A percentile compares a stretch with the other conserved stretches of the same genome.
phyloP scores from a whole-genome alignment of 2,888 invertebrate genomes.

The Diarsia dahlii region DNA sequence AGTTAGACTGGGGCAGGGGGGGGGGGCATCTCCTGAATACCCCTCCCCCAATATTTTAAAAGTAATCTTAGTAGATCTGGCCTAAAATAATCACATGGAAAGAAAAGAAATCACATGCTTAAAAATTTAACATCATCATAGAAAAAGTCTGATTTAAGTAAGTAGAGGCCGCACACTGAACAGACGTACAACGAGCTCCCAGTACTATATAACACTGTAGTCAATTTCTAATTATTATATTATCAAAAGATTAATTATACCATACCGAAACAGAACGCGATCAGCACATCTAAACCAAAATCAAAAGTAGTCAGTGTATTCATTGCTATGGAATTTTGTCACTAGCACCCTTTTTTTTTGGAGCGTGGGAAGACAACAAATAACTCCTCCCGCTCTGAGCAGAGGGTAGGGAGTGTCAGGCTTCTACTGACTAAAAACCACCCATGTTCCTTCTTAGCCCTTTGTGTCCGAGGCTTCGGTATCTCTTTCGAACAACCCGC shows the following conservation, averaged over 20 bases:
- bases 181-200: neutral
- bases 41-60: too few relatives aligned
- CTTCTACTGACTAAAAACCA: too few relatives aligned
- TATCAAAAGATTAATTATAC: neutral
- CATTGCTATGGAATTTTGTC: neutral
- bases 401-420: too few relatives aligned
- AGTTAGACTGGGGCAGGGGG: too few relatives aligned
- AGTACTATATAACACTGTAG: neutral
- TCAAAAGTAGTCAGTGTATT: neutral
- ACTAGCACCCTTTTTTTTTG: too few relatives aligned
- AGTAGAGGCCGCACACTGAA: neutral
- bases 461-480: too few relatives aligned
- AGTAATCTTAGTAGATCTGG: neutral
- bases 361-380: too few relatives aligned
- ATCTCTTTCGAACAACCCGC: too few relatives aligned
- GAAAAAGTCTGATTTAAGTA: neutral
- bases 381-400: too few relatives aligned
- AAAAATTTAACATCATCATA: neutral
- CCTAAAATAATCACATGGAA: neutral
- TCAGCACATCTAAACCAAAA: neutral
- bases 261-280: neutral
- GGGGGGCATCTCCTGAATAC: neutral
- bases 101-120: neutral
- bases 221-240: neutral
- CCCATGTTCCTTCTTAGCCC: too few relatives aligned